Percentiles rank a stretch among this genome's conserved stretches.
phyloP scores from a whole-genome alignment of 2,797 vertebrate species.

The Sarcoramphus papa region DNA sequence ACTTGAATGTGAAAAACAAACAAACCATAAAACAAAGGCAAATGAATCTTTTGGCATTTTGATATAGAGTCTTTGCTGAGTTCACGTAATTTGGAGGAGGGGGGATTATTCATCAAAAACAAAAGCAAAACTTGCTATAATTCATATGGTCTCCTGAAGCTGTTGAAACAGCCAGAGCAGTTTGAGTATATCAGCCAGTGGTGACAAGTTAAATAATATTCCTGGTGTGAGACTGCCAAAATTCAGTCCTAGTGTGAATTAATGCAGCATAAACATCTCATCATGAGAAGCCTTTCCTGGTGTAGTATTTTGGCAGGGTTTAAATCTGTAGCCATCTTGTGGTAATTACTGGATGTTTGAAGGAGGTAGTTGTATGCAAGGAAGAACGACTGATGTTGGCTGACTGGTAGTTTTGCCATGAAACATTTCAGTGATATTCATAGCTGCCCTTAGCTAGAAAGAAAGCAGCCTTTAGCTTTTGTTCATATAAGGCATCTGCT shows the following conservation, averaged over 20 bases:
- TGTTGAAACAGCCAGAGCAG: not conserved
- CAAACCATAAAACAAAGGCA: not conserved
- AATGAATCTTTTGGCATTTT: not conserved
- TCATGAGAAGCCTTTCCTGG: not conserved
- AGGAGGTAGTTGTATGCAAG: not conserved
- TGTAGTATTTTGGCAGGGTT: not conserved
- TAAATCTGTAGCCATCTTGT: not conserved
- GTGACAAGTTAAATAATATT: conserved; percentile 25
- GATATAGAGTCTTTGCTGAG: not conserved
- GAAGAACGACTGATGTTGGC: not conserved
- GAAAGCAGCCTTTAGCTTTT: conserved; percentile 2
- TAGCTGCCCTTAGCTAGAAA: not conserved
- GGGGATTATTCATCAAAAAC: not conserved
- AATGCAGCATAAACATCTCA: not conserved
- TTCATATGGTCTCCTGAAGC: not conserved
- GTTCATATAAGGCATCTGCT: conserved; percentile 12
- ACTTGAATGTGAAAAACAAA: not conserved
- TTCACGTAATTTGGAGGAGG: not conserved
- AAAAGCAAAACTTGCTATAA: not conserved
- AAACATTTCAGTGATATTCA: not conserved
- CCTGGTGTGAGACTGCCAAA: conserved; percentile 8
- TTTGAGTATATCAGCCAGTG: not conserved
- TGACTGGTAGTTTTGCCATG: not conserved
- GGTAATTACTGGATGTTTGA: not conserved
- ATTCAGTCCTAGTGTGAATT: conserved; percentile 19